Conservation (phyloP, 2,797 vertebrate species). For the Gymnopithys bicolor region DNA sequence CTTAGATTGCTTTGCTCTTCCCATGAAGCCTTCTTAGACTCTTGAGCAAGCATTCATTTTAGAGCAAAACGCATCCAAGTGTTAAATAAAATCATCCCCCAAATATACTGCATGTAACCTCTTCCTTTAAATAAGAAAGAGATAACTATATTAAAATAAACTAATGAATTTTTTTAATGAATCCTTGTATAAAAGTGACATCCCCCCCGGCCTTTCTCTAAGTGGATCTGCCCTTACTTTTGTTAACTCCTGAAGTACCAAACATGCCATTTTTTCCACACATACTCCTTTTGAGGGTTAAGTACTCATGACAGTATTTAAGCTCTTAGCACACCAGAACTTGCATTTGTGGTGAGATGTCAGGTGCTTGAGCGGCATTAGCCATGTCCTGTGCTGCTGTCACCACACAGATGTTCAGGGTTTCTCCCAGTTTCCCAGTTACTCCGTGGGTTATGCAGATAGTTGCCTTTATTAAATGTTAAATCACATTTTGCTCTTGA, state of each 20-base stretch:
- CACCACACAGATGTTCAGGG: neutral
- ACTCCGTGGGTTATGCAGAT: neutral
- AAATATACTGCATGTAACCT: constrained; percentile 55
- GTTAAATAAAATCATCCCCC: constrained; percentile 78
- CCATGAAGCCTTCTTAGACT: constrained; percentile 82
- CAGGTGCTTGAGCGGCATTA: neutral
- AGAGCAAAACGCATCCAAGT: constrained; percentile 76
- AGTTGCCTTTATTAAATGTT: constrained; percentile 17
- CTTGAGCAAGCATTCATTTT: constrained; percentile 79
- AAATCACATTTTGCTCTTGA: constrained; percentile 2
- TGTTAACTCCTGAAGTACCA: constrained; percentile 56
- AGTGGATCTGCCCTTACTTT: constrained; percentile 55
- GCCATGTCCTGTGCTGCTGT: neutral
- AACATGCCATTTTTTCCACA: neutral
- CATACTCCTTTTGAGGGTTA: neutral
- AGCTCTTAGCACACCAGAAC: neutral
- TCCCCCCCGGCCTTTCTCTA: neutral
- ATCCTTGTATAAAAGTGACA: constrained; percentile 22
- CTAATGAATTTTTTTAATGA: constrained; percentile 31
- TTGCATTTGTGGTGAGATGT: neutral
- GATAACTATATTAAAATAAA: constrained; percentile 52
- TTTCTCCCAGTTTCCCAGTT: neutral
- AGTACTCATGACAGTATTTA: neutral
- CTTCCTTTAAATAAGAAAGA: constrained; percentile 62
- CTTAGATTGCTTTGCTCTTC: constrained; percentile 87